A percentile compares a stretch with the other conserved stretches of the same genome.
phyloP scores from a whole-genome alignment of 2,888 invertebrate species.

The Sclerodermus sp. region DNA sequence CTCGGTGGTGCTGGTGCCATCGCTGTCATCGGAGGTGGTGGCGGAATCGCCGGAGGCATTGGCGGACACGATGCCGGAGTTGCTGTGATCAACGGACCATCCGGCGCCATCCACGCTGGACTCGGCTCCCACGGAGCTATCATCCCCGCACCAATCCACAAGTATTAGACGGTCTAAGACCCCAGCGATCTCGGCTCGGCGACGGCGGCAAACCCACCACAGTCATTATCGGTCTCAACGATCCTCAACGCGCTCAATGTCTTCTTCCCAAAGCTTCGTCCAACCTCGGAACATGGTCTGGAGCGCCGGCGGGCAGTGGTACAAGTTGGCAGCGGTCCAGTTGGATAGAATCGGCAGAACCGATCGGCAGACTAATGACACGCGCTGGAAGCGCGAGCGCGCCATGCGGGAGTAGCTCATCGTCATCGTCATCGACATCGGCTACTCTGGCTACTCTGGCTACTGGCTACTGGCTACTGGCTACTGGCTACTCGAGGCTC shows the following conservation, averaged over 20 bases:
- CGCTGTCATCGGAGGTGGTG: constrained; percentile 53
- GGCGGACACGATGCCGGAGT: constrained; percentile 56
- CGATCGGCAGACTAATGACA: not conserved
- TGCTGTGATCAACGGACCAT: constrained; percentile 58
- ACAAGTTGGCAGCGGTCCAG: constrained; percentile 18
- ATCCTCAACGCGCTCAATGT: constrained; percentile 52
- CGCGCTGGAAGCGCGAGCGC: too few species aligned
- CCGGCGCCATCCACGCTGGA: constrained; percentile 57
- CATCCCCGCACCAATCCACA: constrained; percentile 53
- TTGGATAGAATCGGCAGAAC: not conserved
- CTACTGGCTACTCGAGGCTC: too few species aligned
- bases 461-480: too few species aligned
- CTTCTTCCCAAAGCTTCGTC: constrained; percentile 47
- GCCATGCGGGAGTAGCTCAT: too few species aligned
- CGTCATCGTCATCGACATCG: too few species aligned
- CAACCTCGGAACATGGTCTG: constrained; percentile 42
- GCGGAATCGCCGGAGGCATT: constrained; percentile 51
- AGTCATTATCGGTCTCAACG: constrained; percentile 53
- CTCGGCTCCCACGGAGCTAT: constrained; percentile 58
- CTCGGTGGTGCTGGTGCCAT: constrained; percentile 48
- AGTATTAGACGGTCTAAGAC: constrained; percentile 55
- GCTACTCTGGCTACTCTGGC: too few species aligned
- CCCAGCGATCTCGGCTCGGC: constrained; percentile 58
- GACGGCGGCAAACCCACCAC: constrained; percentile 57
- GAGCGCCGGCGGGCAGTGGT: constrained; percentile 23